Base-by-base conservation (phyloP, 1,140 invertebrate genomes). In the Drosophila truncata region DNA sequence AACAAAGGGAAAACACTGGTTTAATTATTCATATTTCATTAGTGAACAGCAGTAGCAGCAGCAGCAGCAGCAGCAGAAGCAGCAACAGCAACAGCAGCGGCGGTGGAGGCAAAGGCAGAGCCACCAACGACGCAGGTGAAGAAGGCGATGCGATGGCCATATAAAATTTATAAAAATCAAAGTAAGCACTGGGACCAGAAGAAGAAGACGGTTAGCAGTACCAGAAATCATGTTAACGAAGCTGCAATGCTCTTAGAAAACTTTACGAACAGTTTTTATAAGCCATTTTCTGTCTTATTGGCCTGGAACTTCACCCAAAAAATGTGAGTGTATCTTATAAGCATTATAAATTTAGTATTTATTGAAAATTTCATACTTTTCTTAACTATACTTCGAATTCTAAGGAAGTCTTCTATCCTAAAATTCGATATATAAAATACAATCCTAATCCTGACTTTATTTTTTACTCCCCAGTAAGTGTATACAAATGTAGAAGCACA, bases 151-250 rank as follows among this genome's bases (percentile, higher is more conserved):
- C 20, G 54, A 57, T 57, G 54, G 66, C 63, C 78, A 88, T 87
- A 88, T 83, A 87, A 87, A 87, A 87, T 87, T 87, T 87, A 87
- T 87, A 88, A 87, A 87, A 87, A 87, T 87, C 84, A 87, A 88
- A 87, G 84, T 78, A 88, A 87, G 59, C 73, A 55, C 73, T 76
- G 60, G 18, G 25, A 66, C 20, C 62, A 42, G 27, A 25, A 18
- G 18, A 25, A 29, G 14, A 8, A 10, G 13, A 60, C 1, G 29
- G 29, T 1, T 33, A 5, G 1, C 23, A 27, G 23, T 2, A 9
- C 29, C 29, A 10, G 11, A 1, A 23, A 11, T 18, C 8, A 54
- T 1, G 13, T 39, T 31, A 27, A 25, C 57, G 37, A 61, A 14
- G 11, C 2, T 14, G 4, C 13, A 18, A 64, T 62, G 23, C 57